Evolutionary conservation across 2,797 vertebrate genomes (phyloP).

Genomic region (Coilia nasus): DNA sequence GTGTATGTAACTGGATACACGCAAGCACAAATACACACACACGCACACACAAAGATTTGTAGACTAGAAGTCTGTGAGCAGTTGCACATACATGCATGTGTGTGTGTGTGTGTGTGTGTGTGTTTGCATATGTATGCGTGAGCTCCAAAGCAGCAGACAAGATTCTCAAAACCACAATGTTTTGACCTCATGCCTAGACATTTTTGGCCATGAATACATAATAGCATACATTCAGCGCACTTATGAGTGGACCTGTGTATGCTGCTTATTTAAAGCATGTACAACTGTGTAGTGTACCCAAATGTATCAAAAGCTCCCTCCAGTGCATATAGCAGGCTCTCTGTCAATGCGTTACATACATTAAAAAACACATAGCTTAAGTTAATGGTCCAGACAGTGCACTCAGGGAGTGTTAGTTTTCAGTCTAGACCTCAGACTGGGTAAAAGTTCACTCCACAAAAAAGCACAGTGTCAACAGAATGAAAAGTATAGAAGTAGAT

Average conservation of each 20-base stretch:
- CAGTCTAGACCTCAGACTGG: constrained; percentile 20
- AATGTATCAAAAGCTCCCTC: background rate
- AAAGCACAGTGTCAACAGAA: constrained; percentile 5
- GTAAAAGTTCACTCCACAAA: constrained; percentile 22
- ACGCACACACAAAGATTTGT: background rate
- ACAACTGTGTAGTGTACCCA: background rate
- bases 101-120: background rate
- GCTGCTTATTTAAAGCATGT: background rate
- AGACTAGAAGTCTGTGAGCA: too few species aligned
- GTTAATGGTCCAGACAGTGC: background rate
- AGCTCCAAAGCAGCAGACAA: background rate
- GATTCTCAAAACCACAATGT: background rate
- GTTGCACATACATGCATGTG: background rate
- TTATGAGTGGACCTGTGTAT: background rate
- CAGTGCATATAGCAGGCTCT: background rate
- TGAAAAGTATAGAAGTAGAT: background rate
- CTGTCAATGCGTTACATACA: background rate
- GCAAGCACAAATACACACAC: background rate
- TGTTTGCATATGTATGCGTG: background rate
- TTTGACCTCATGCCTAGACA: background rate
- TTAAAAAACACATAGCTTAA: background rate
- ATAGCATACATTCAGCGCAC: background rate
- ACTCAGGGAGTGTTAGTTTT: constrained; percentile 7
- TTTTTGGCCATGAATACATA: background rate
- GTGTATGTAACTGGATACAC: too few species aligned